Base-by-base conservation (phyloP, 2,888 invertebrate species). In the Zaprionus lineosus region DNA sequence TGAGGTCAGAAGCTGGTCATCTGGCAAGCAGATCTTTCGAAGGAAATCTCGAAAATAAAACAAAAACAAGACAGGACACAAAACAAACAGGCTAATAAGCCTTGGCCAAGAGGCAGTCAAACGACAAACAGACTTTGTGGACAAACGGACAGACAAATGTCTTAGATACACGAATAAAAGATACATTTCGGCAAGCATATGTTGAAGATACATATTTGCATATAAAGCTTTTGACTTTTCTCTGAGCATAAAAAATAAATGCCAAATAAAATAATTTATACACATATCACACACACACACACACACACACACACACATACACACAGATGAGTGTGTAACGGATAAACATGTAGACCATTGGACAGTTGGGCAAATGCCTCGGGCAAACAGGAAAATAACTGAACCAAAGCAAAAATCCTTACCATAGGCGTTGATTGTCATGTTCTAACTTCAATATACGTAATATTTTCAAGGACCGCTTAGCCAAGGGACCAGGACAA, bases 221-320 rank as follows among this genome's bases (percentile, higher is more conserved):
- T 84, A 77, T 43, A 74, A 68, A 62, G 62, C 84, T 65, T 77
- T 74, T 82, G 84, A 78, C 83, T 84, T 82, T 82, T 62, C 64
- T 61, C 62, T 55, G 59, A 61, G 60, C 44, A 65, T 60, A 60
- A 73, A 76, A 78, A 74, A 64, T 67, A 82, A 64, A 84, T 77
- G 71, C 40, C 84, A 81, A 74, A 81, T 81, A 84, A 82, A 77
- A 84, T 84, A 84, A 84, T 77, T 77, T 58, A 65, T 60, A 53
- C 58, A 47, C 24, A 48, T 39, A 34, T n/a, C 24, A 24, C 21
- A 21, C 21, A 21, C 7, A 7, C 41, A 46, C 48, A 56, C 39
- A 52, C 57, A 46, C 36, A 39, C 31, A n/a, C 24, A 12, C 19
- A 12, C 41, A 19, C 12, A 29, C 28, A 41, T 29, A 26, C 26